Evolutionary conservation across 2,888 invertebrate genomes (phyloP), one percentile per base, ranked within the genome.

Genomic region (Dichetophora obliterata): DNA sequence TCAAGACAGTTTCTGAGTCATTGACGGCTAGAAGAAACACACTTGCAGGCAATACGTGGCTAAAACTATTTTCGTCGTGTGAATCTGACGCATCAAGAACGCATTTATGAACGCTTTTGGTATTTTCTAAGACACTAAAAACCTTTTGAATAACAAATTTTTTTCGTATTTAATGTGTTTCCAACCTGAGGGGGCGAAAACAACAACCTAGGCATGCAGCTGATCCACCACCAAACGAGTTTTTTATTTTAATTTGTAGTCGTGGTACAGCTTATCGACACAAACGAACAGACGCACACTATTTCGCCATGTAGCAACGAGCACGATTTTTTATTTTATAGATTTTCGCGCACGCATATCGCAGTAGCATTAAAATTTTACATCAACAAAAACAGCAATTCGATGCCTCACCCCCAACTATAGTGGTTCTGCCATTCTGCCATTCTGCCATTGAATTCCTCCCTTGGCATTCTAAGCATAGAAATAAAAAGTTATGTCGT

Each of bases 331-430:
- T 84, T 84, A 84, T 85, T 84, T 82, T 81, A 82, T 82, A 81
- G 81, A 82, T 83, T 82, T 80, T 78, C 83, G 82, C 81, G 83
- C 82, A 84, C 82, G 83, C 86, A 85, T 83, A 82, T 84, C 82
- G 83, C 86, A 50, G 79, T 79, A 80, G 31, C 86, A 88, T 87
- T 87, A 88, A 86, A 87, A 84, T 87, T 87, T 85, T 84, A 86
- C 84, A 84, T 34, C 65, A 16, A 63, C 50, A 48, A 61, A 48
- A 63, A 43, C 54, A 70, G 57, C 37, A 57, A 57, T 57, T 54
- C 59, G 59, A n/a, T 43, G 34, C 31, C 22, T 59, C 72, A 61
- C 22, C 48, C 43, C 27, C 59, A 71, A 48, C 43, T 61, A 14
- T 14, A 34, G 5, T 68, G 68, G 27, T 50, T 63, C 73, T 50